These are phyloP conservation scores for Sprattus sprattus DNA, from an alignment of 2,113 vertebrate species.

Conservation along the genomic window DNA sequence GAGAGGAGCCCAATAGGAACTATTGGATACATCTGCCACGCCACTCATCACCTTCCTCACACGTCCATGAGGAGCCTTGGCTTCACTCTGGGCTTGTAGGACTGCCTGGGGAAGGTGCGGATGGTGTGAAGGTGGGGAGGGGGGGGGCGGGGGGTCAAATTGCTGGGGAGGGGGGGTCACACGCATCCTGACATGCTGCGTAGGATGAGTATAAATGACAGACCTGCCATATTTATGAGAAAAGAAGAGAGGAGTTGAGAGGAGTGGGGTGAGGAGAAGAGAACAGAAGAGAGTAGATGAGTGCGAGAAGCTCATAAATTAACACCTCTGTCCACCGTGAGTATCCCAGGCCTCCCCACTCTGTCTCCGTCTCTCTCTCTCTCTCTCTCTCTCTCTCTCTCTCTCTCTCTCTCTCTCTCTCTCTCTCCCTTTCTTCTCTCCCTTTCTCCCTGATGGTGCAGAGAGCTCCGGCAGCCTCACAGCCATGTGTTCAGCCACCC, in stretches of 20 bases:
- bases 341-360: too few relatives aligned
- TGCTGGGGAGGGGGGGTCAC: constrained; percentile 17
- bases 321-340: constrained; percentile 46
- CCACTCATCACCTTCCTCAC: constrained; percentile 51
- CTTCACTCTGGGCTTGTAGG: constrained; percentile 59
- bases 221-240: constrained; percentile 19
- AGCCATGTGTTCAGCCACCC: neutral
- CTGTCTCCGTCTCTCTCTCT: too few relatives aligned
- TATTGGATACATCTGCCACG: constrained; percentile 57
- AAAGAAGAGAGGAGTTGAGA: too few relatives aligned
- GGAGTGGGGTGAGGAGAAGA: too few relatives aligned
- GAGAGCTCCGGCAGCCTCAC: neutral
- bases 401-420: too few relatives aligned
- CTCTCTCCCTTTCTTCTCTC: neutral
- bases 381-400: too few relatives aligned
- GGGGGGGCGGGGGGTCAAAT: constrained; percentile 41
- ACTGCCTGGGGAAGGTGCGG: constrained; percentile 39
- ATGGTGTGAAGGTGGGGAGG: constrained; percentile 35
- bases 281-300: constrained; percentile 33
- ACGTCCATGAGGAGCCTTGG: constrained; percentile 48
- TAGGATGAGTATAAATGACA: constrained; percentile 59
- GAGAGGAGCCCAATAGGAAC: constrained; percentile 51
- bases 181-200: constrained; percentile 52
- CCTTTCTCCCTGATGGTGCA: neutral
- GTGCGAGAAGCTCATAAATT: constrained; percentile 59